Conservation (phyloP, 2,113 vertebrate species). For the Rhinichthys klamathensis region DNA sequence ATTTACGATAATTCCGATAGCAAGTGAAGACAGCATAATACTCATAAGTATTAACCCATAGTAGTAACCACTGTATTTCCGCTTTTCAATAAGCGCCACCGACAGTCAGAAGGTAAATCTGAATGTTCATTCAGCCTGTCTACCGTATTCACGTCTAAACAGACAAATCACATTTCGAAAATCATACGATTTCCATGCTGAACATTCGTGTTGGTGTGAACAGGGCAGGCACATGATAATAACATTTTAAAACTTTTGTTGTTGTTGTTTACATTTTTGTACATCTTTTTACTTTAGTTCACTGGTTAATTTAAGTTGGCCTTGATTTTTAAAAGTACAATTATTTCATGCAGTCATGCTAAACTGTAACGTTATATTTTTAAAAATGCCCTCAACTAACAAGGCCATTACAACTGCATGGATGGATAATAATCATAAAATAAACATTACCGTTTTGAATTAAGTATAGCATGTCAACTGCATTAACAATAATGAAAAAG, state of each 20-base stretch:
- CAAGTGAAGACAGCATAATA: too few relatives aligned
- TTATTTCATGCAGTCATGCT: neutral
- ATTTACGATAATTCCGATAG: too few relatives aligned
- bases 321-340: neutral
- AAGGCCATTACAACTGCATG: neutral
- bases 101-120: neutral
- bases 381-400: neutral
- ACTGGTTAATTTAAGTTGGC: neutral
- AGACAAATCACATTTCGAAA: neutral
- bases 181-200: too few relatives aligned
- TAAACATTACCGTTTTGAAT: neutral
- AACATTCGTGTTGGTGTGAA: neutral
- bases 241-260: too few relatives aligned
- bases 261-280: too few relatives aligned
- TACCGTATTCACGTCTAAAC: neutral
- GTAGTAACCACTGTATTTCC: too few relatives aligned
- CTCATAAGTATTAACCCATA: too few relatives aligned
- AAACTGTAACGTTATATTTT: too few relatives aligned
- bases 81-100: neutral
- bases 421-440: neutral
- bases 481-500: neutral
- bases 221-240: neutral
- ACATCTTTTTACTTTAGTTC: neutral
- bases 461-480: neutral
- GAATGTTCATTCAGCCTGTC: neutral